These are phyloP conservation scores for Aselliscus stoliczkanus DNA, from an alignment of 2,797 vertebrate genomes.

Conservation along the genomic window DNA sequence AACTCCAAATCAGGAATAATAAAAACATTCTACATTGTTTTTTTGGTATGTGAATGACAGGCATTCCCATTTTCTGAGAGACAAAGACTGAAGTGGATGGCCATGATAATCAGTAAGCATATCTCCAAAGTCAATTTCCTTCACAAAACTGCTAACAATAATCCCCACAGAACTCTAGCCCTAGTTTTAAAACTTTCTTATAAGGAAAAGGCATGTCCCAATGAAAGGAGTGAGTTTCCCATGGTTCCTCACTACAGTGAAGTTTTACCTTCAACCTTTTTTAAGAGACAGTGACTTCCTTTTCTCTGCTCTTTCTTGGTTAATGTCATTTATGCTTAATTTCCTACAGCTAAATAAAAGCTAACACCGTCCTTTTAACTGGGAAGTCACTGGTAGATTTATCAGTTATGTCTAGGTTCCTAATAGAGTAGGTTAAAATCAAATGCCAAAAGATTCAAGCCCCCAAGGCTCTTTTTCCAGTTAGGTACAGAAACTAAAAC, in stretches of 20 bases:
- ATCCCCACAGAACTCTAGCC: neutral
- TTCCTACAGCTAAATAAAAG: neutral
- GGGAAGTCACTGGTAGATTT: neutral
- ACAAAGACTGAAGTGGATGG: neutral
- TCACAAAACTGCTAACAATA: neutral
- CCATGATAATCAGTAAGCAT: neutral
- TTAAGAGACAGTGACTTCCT: neutral
- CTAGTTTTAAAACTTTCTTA: neutral
- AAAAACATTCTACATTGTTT: neutral
- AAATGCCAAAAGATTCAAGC: neutral
- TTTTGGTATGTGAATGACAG: neutral
- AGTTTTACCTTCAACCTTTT: slow-evolving; percentile 28
- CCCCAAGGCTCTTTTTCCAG: neutral
- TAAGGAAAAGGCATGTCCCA: neutral
- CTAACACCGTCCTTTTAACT: neutral
- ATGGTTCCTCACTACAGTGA: neutral
- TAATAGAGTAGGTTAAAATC: neutral
- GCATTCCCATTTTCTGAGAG: neutral
- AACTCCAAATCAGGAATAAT: neutral
- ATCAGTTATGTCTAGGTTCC: neutral
- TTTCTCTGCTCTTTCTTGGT: neutral
- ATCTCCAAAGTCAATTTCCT: neutral
- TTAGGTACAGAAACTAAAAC: neutral
- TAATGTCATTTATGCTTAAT: neutral
- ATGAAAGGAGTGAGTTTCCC: neutral